These are phyloP conservation scores for Macrosoma leucophasiata DNA, from an alignment of 2,888 invertebrate species.

Conservation along the genomic window DNA sequence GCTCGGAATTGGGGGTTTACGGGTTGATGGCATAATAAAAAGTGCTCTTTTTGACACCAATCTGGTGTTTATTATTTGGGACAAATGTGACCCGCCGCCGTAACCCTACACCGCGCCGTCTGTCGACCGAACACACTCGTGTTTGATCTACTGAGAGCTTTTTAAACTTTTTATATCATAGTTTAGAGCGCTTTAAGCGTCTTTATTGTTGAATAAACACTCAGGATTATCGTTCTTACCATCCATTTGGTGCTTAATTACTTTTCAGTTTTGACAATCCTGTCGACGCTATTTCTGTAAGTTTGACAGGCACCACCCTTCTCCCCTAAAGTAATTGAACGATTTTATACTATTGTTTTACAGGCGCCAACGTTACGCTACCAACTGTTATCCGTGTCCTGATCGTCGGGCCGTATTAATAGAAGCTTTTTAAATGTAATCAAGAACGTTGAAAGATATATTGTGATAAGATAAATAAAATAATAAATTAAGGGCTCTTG, in stretches of 20 bases:
- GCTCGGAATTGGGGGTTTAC: constrained; percentile 50
- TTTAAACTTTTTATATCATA: constrained; percentile 74
- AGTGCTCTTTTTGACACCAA: constrained; percentile 71
- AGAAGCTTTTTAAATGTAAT: constrained; percentile 34
- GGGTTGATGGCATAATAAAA: constrained; percentile 69
- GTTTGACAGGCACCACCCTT: constrained; percentile 28
- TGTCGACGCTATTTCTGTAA: constrained; percentile 28
- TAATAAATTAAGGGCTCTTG: constrained; percentile 42
- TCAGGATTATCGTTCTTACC: constrained; percentile 49
- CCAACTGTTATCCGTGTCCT: constrained; percentile 9
- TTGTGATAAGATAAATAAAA: constrained; percentile 41
- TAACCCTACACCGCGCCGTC: constrained; percentile 62
- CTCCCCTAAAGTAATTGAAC: constrained; percentile 20
- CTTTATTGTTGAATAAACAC: constrained; percentile 68
- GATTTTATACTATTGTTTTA: constrained; percentile 8
- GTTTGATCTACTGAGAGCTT: constrained; percentile 76
- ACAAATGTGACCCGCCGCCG: constrained; percentile 68
- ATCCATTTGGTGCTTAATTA: constrained; percentile 35
- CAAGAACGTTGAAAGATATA: constrained; percentile 32
- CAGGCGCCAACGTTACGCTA: constrained; percentile 9
- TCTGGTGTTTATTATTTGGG: constrained; percentile 72
- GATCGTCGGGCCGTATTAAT: constrained; percentile 16
- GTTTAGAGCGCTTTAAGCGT: constrained; percentile 65
- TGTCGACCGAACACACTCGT: constrained; percentile 63
- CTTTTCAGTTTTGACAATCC: constrained; percentile 35